These are phyloP conservation scores for Lepidurus packardi DNA, from an alignment of 1,140 invertebrate species.

Conservation along the genomic window DNA sequence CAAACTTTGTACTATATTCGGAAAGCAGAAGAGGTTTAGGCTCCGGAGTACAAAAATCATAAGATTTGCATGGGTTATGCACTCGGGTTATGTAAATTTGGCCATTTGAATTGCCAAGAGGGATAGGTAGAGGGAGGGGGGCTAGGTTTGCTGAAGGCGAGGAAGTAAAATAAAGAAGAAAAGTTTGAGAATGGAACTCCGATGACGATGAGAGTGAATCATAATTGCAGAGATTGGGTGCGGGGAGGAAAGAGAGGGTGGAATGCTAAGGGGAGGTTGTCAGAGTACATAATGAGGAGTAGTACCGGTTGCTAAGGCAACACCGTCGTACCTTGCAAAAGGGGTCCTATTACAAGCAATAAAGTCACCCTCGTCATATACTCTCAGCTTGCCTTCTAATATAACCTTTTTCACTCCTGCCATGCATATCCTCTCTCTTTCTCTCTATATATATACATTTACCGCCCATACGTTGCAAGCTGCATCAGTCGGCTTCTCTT, in stretches of 20 bases:
- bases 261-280: neutral
- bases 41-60: neutral
- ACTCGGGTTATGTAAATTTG: constrained; percentile 1
- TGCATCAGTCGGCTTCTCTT: constrained; percentile 4
- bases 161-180: neutral
- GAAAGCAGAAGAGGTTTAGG: neutral
- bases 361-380: constrained; percentile 21
- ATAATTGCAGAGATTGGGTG: constrained; percentile 2
- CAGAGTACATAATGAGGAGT: constrained; percentile 4
- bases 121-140: neutral
- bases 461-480: constrained; percentile 13
- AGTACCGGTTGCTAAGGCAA: constrained; percentile 3
- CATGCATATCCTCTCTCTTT: neutral
- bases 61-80: neutral
- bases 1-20: neutral
- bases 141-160: neutral
- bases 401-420: constrained; percentile 2
- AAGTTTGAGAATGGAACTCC: neutral
- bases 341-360: neutral
- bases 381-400: constrained; percentile 21
- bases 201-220: neutral
- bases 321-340: constrained; percentile 2
- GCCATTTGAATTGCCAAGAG: neutral
- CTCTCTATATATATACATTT: neutral
- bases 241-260: neutral